Evolutionary conservation across 2,888 invertebrate species (phyloP).

Genomic region (Pediacus dermestoides): DNA sequence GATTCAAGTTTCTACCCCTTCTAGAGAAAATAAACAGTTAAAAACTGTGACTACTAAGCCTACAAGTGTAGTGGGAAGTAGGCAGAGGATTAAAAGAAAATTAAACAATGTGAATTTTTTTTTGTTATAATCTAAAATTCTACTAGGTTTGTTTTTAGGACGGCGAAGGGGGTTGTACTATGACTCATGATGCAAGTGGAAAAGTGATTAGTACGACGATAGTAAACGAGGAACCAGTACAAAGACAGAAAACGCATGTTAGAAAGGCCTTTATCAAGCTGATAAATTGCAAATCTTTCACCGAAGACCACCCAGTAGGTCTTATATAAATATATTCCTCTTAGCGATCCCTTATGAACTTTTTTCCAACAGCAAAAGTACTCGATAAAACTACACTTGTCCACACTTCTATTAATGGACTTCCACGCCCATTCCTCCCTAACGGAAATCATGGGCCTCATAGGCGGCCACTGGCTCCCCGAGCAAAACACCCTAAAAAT

Average conservation of each 20-base stretch:
- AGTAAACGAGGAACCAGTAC: constrained; percentile 45
- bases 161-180: constrained; percentile 63
- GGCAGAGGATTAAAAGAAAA: constrained; percentile 52
- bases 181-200: constrained; percentile 61
- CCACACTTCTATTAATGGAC: constrained; percentile 64
- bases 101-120: constrained; percentile 51
- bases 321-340: constrained; percentile 5
- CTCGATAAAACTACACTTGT: constrained; percentile 56
- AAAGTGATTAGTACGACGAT: constrained; percentile 53
- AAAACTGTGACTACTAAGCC: constrained; percentile 13
- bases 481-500: constrained; percentile 48
- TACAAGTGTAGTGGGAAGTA: constrained; percentile 37
- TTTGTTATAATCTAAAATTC: background rate
- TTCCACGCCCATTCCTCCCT: constrained; percentile 67
- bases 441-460: constrained; percentile 71
- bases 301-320: constrained; percentile 56
- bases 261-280: constrained; percentile 55
- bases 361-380: constrained; percentile 58
- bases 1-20: constrained; percentile 24
- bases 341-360: background rate
- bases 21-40: constrained; percentile 30
- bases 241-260: constrained; percentile 43
- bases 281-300: constrained; percentile 59
- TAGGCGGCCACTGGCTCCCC: constrained; percentile 57
- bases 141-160: constrained; percentile 46